A percentile compares a stretch with the other conserved stretches of the same genome.
Evolutionary conservation across 2,888 invertebrate genomes (phyloP).

Genomic region (Cephus pygmeus): DNA sequence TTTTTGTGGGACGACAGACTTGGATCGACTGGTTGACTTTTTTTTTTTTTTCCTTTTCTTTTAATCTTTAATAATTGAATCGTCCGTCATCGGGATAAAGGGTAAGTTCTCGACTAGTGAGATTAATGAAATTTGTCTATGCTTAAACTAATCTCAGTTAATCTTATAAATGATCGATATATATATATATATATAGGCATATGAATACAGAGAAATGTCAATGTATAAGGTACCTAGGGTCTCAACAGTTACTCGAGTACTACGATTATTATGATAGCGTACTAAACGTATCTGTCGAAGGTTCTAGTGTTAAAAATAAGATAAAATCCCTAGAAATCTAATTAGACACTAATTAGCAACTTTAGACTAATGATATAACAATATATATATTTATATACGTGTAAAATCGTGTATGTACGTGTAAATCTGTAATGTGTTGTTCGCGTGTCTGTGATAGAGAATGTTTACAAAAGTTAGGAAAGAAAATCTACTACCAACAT

Average conservation of each 20-base stretch:
- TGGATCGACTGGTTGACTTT: background rate
- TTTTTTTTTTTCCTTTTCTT: too few species aligned
- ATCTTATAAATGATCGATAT: background rate
- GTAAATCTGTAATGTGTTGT: background rate
- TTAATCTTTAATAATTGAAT: background rate
- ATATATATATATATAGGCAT: background rate
- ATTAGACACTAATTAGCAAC: conserved; percentile 44
- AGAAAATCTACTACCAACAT: background rate
- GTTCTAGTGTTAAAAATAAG: conserved; percentile 34
- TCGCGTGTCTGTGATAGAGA: background rate
- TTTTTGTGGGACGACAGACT: background rate
- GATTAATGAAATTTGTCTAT: background rate
- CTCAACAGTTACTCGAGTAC: conserved; percentile 44
- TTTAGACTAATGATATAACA: conserved; percentile 5
- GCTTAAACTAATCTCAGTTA: background rate
- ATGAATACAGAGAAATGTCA: background rate
- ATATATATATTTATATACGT: background rate
- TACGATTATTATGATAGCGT: conserved; percentile 38
- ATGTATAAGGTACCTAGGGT: conserved; percentile 20
- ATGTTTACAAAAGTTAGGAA: background rate
- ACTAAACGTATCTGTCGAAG: conserved; percentile 45
- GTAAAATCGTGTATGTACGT: background rate
- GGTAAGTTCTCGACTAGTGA: background rate
- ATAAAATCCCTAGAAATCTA: conserved; percentile 34
- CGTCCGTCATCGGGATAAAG: background rate